phyloP scores from a whole-genome alignment of 2,888 invertebrate species.

The Drosophila subquinaria region DNA sequence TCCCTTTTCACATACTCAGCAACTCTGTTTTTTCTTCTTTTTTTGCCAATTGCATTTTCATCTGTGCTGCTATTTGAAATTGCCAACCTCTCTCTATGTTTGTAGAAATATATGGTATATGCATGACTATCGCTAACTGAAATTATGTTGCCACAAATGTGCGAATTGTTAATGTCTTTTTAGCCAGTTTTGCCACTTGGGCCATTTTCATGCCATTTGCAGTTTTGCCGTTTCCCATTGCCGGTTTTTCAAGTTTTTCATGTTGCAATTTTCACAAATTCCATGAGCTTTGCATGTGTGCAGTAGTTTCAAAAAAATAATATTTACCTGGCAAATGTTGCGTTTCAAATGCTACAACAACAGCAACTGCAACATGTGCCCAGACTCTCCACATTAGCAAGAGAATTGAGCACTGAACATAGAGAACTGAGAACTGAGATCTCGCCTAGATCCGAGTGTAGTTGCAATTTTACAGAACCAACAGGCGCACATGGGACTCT shows the following conservation, averaged over 20 bases:
- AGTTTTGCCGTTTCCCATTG: conserved; percentile 40
- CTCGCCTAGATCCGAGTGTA: conserved; percentile 18
- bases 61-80: conserved; percentile 54
- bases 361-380: conserved; percentile 19
- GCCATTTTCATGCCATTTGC: conserved; percentile 32
- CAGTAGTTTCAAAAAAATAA: conserved; percentile 42
- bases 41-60: conserved; percentile 58
- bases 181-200: conserved; percentile 65
- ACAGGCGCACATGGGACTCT: conserved; percentile 43
- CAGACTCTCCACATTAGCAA: conserved; percentile 29
- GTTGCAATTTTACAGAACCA: conserved; percentile 40
- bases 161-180: conserved; percentile 77
- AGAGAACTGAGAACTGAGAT: conserved; percentile 11
- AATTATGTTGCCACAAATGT: conserved; percentile 76
- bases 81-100: neutral
- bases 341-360: conserved; percentile 39
- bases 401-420: neutral
- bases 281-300: conserved; percentile 54
- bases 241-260: conserved; percentile 79
- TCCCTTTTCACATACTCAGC: conserved; percentile 35
- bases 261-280: conserved; percentile 74
- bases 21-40: conserved; percentile 21
- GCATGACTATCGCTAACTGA: conserved; percentile 50
- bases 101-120: neutral
- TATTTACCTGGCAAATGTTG: conserved; percentile 66